phyloP scores from a whole-genome alignment of 1,140 invertebrate genomes.

The Plodia interpunctella region DNA sequence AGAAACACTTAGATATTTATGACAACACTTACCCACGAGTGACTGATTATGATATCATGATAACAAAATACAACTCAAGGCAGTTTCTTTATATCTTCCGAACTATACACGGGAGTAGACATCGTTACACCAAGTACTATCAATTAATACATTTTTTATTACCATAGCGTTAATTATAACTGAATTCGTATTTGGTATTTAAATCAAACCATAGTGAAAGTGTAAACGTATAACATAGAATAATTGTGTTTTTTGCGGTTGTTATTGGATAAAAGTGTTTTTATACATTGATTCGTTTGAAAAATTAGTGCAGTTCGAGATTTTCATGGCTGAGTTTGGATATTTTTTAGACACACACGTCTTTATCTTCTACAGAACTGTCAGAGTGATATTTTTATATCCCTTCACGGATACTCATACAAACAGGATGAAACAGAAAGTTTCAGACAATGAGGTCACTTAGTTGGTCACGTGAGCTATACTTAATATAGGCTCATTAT shows the following conservation, averaged over 20 bases:
- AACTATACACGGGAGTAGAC: not conserved
- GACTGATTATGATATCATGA: not conserved
- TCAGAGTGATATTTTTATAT: no score
- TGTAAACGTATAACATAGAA: not conserved
- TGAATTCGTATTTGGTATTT: not conserved
- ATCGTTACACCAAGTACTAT: not conserved
- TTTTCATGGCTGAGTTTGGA: no score
- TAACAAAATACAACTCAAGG: not conserved
- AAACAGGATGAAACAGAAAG: no score
- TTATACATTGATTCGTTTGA: no score
- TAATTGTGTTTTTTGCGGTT: not conserved
- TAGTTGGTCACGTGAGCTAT: no score
- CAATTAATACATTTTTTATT: not conserved
- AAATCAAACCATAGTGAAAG: not conserved
- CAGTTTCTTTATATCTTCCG: not conserved
- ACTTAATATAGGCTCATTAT: no score
- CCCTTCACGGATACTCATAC: no score
- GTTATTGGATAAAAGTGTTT: not conserved
- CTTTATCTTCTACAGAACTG: no score
- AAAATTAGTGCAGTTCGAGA: no score
- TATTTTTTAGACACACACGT: no score
- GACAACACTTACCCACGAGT: not conserved
- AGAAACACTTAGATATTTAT: not conserved
- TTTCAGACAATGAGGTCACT: no score
- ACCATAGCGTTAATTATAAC: no score